Base-by-base conservation (phyloP, 2,797 vertebrate species). In the Prionace glauca region DNA sequence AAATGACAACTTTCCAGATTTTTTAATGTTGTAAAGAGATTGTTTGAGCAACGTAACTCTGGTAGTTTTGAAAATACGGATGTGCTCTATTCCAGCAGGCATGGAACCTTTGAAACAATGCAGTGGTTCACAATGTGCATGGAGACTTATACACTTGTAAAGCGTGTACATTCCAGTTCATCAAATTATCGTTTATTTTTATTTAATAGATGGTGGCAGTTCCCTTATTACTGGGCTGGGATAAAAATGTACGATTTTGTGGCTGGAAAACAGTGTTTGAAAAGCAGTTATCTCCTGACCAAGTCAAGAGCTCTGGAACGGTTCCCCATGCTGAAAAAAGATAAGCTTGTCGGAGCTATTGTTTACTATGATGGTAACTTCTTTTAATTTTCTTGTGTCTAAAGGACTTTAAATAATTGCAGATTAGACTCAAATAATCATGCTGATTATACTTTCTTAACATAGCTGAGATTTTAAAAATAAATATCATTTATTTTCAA, bases 161-260 rank as follows among this genome's bases (percentile, higher is more conserved):
- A 69, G 4, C 29, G 14, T 65, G n/a, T 90, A 14, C 5, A 18
- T 14, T 90, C 56, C 5, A 94, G 45, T 77, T 95, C 36, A 77
- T 77, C 93, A 56, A 45, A 77, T 5, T 74, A 56, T 74, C 71
- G 26, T 95, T 77, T 69, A 50, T 94, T 77, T 74, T 95, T 77
- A 50, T 56, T 45, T 29, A 77, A 60, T 95, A 99, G 99, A 95
- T 99, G 99, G 99, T 99, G 99, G 99, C 99, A 99, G 98, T 24
- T 99, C 97, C 99, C 99, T 0, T 99, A 99, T 97, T 99, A 99
- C 97, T 99, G 99, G 99, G 96, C 98, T 0, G 99, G 99, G 87
- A 99, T 99, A 96, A 99, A 99, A 97, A 97, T 99, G 41, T 99
- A 99, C 2, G 99, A 99, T 97, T 81, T 99, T 94, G 98, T 99